Conservation (phyloP, 1,140 invertebrate species). For the Drosophila sucinea region DNA sequence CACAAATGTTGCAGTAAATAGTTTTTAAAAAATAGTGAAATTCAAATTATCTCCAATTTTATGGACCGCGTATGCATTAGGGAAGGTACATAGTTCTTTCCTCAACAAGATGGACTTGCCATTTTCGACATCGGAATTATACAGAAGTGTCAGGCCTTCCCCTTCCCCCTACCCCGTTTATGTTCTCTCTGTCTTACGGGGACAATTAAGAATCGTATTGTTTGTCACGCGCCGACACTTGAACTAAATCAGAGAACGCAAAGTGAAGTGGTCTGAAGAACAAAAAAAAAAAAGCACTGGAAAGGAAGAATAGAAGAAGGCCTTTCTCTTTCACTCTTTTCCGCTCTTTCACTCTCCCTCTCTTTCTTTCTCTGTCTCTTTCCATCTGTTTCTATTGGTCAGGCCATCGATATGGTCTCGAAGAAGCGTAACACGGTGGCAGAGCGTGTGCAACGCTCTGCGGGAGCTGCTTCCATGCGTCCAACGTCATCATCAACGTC, state of each 20-base stretch:
- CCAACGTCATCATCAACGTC: constrained; percentile 38
- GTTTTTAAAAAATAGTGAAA: too few species aligned
- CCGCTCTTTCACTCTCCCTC: constrained; percentile 3
- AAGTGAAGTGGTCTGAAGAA: constrained; percentile 15
- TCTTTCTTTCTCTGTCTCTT: constrained; percentile 23
- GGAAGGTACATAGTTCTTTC: too few species aligned
- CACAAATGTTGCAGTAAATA: too few species aligned
- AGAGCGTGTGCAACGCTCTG: constrained; percentile 68
- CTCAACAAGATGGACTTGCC: background rate
- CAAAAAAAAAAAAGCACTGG: constrained; percentile 4
- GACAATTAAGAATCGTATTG: constrained; percentile 43
- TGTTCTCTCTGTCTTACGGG: background rate
- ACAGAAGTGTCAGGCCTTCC: background rate
- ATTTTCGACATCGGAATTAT: background rate
- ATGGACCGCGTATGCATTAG: too few species aligned
- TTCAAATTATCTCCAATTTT: too few species aligned
- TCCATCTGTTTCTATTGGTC: constrained; percentile 10
- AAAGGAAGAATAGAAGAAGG: background rate
- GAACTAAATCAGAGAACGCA: constrained; percentile 44
- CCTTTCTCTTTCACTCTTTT: background rate
- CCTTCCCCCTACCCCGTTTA: background rate
- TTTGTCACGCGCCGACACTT: constrained; percentile 74
- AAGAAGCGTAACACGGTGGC: constrained; percentile 73
- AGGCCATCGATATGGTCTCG: constrained; percentile 67
- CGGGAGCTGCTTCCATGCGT: constrained; percentile 35